Conservation (phyloP, 2,888 invertebrate genomes). For the Drymonia ruficornis region DNA sequence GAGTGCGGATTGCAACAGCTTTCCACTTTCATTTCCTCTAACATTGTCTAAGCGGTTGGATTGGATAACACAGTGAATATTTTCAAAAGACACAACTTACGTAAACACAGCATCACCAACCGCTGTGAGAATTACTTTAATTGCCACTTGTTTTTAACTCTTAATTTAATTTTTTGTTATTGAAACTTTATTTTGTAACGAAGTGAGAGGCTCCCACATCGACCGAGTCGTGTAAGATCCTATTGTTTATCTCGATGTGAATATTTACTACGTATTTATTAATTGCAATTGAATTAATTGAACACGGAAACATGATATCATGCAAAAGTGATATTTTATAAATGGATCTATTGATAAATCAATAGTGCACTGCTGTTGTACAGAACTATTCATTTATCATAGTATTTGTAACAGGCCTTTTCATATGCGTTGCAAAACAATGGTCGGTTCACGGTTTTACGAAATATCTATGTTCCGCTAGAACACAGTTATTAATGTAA, state of each 20-base stretch:
- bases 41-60: constrained; percentile 75
- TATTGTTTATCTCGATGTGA: constrained; percentile 43
- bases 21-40: constrained; percentile 80
- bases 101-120: constrained; percentile 62
- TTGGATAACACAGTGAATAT: constrained; percentile 79
- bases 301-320: constrained; percentile 55
- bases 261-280: constrained; percentile 32
- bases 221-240: constrained; percentile 31
- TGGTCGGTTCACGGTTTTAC: constrained; percentile 71
- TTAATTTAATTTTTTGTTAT: constrained; percentile 67
- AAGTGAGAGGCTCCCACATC: constrained; percentile 64
- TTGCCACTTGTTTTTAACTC: constrained; percentile 63
- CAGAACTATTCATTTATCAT: constrained; percentile 67
- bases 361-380: constrained; percentile 62
- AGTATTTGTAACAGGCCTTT: constrained; percentile 64
- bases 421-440: constrained; percentile 72
- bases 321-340: constrained; percentile 44
- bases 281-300: constrained; percentile 38
- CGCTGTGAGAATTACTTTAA: constrained; percentile 74
- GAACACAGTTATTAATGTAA: constrained; percentile 52
- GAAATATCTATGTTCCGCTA: constrained; percentile 63
- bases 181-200: constrained; percentile 65
- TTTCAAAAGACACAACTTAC: constrained; percentile 70
- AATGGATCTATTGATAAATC: constrained; percentile 58
- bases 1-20: constrained; percentile 66